Evolutionary conservation across 2,888 invertebrate species (phyloP), one percentile per base, ranked within the genome.

Genomic region (Zelleria hepariella): DNA sequence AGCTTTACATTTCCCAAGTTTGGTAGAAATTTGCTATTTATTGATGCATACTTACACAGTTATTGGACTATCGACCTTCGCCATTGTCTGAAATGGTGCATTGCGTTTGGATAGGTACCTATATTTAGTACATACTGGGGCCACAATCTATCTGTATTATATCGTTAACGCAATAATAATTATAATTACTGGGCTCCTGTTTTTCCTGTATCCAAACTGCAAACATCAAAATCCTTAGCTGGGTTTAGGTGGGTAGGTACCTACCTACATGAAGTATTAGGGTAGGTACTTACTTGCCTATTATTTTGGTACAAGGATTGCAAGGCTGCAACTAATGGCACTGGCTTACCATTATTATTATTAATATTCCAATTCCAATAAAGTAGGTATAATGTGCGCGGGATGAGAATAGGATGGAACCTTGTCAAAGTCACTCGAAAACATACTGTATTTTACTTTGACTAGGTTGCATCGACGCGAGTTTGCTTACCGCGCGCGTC

Each of bases 21-120:
- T 10, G 32, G 32, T 42, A 15, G 32, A 3, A 15, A 42, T 42
- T 42, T 42, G 32, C 15, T 10, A 15, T 15, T 15, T 42, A 42
- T 2, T 15, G 32, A 15, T 42, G 4, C 32, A 42, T 42, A 42
- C 32, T 15, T 42, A 42, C 4, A 42, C 15, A 32, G 65, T 62
- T 73, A 73, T 75, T 75, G 72, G 70, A 79, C 74, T 82, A 84
- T 82, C 85, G 86, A 86, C 86, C 85, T 86, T 86, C 87, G 87
- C 87, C 86, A 87, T 88, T 88, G 87, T 86, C 86, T 87, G 84
- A 85, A 42, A 84, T 87, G 87, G 84, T 87, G 87, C 87, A 88
- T 86, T 87, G 88, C 88, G 88, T 86, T 86, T 80, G 70, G 75
- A 73, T 55, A 27, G 18, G 27, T 55, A n/a, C n/a, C n/a, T n/a